These are phyloP conservation scores for Epistrophe eligans DNA, from an alignment of 2,888 invertebrate genomes.

Conservation along the genomic window DNA sequence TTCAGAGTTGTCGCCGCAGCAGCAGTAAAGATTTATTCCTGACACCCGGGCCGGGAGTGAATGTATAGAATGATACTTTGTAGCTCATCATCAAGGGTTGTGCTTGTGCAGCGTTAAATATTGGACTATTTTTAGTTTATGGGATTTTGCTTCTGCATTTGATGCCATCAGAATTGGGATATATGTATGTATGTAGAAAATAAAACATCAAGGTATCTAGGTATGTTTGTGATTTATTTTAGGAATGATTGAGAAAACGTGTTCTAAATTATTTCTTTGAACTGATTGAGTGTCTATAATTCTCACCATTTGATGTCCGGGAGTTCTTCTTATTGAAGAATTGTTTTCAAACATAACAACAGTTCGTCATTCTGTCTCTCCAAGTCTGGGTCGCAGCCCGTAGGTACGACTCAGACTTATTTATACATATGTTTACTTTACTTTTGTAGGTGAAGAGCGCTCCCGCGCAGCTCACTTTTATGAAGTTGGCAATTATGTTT, in stretches of 20 bases:
- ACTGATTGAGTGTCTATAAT: neutral
- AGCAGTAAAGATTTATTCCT: slow-evolving; percentile 56
- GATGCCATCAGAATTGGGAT: slow-evolving; percentile 23
- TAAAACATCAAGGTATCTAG: slow-evolving; percentile 12
- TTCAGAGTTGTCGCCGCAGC: slow-evolving; percentile 49
- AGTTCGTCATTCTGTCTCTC: neutral
- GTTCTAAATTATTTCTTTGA: slow-evolving; percentile 13
- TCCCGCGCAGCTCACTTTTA: no score
- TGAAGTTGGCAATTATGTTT: no score
- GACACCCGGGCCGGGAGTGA: slow-evolving; percentile 35
- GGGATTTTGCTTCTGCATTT: slow-evolving; percentile 1
- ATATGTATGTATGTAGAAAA: neutral
- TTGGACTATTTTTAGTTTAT: slow-evolving; percentile 51
- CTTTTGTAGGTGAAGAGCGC: neutral
- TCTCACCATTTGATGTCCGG: neutral
- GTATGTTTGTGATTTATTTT: slow-evolving; percentile 28
- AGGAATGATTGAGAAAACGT: slow-evolving; percentile 15
- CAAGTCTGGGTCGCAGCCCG: no score
- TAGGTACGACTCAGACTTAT: no score
- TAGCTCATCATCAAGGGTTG: slow-evolving; percentile 18
- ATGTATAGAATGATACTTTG: slow-evolving; percentile 14
- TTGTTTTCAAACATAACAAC: neutral
- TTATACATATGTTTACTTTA: no score
- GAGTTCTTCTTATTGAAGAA: neutral
- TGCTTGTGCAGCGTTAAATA: neutral